Evolutionary conservation across 2,113 vertebrate species (phyloP).

Genomic region (Petromus typicus): DNA sequence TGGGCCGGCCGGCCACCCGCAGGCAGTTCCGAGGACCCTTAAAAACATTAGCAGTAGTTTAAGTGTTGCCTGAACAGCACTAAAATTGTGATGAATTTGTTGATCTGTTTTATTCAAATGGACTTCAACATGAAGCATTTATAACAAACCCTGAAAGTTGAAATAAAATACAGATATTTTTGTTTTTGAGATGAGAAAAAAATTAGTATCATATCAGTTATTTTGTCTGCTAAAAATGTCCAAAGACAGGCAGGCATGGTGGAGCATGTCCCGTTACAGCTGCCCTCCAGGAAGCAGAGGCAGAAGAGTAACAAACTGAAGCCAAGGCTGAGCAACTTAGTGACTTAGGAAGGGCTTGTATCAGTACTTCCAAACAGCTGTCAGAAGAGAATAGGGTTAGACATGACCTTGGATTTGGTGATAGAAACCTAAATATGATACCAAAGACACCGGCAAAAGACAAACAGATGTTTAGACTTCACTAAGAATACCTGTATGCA

Average conservation of each 20-base stretch:
- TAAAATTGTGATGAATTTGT: not conserved
- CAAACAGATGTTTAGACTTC: not conserved
- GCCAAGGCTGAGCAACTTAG: not conserved
- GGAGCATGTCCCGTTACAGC: not conserved
- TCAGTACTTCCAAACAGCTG: too few relatives aligned
- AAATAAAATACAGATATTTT: not conserved
- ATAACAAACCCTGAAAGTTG: not conserved
- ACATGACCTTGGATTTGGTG: not conserved
- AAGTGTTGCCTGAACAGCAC: not conserved
- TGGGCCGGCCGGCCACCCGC: rapidly evolving
- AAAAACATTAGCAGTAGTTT: rapidly evolving
- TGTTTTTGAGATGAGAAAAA: not conserved
- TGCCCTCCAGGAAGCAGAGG: not conserved
- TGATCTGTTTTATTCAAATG: not conserved
- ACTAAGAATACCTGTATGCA: not conserved
- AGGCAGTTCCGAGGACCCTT: not conserved
- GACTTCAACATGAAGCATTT: not conserved
- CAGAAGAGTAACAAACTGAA: not conserved
- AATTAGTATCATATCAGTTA: not conserved
- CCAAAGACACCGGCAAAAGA: not conserved
- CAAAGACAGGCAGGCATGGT: not conserved
- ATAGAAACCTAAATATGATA: too few relatives aligned
- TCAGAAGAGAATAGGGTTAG: not conserved
- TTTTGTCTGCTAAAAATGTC: constrained; percentile 15
- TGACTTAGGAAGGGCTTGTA: not conserved